Evolutionary conservation across 2,888 invertebrate species (phyloP), one percentile per base, ranked within the genome.

Genomic region (Siphonodentalium dalli): DNA sequence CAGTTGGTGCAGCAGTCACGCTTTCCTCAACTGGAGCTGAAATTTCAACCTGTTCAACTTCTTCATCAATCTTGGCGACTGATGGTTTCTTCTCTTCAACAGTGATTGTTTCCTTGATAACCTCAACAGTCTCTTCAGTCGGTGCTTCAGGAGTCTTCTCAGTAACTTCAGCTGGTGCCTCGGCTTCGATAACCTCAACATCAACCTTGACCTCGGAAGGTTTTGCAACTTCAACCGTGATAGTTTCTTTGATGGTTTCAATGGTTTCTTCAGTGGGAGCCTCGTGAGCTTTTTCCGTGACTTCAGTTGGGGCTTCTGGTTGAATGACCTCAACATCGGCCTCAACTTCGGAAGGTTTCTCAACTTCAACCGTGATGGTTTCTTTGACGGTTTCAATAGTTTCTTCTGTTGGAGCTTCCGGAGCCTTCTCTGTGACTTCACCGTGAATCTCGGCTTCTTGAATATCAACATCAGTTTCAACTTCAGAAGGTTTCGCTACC

Each of bases 151-250:
- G 15, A 7, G 28, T 38, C n/a, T 11, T 27, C 28, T 46, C 62
- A 28, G 58, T 52, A 23, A 51, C 48, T 47, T 54, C 56, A 9
- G 42, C 46, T 20, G 56, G 55, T 21, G 42, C 35, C 13, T 46
- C 44, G 2, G 43, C 50, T 26, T 57, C 60, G 27, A 47, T 34
- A 11, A 46, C 21, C 11, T 45, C 38, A 31, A 55, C 54, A 33
- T 59, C 58, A 46, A 60, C 35, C 23, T 55, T 52, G n/a, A 61
- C 42, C 29, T 55, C 48, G 23, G 44, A 44, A 29, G 51, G 53
- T 46, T 65, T 47, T 51, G 56, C 54, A 41, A 58, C 50, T 33
- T 56, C 54, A 26, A 31, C 23, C 15, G n/a, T 28, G n/a, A n/a
- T n/a, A n/a, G n/a, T n/a, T n/a, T n/a, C n/a, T n/a, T n/a, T n/a